Conservation (phyloP, 1,140 invertebrate genomes). For the Panagrolaimus sp. region DNA sequence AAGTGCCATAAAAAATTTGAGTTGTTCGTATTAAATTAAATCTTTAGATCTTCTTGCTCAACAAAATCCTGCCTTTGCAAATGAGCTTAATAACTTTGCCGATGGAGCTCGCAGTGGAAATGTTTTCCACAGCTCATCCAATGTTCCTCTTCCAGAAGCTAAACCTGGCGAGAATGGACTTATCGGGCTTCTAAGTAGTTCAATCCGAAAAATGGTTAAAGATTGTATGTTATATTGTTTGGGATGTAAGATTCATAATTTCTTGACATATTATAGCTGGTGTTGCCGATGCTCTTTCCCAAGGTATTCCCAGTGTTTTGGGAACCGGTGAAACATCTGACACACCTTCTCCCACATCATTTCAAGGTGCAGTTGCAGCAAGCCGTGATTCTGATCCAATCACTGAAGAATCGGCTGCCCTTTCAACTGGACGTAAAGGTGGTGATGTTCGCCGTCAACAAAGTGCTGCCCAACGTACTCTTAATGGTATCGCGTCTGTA, state of each 20-base stretch:
- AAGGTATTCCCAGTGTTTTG: slow-evolving; percentile 42
- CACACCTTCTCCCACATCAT: slow-evolving; percentile 16
- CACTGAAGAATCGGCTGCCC: background rate
- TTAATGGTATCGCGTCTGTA: slow-evolving; percentile 53
- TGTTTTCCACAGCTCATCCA: slow-evolving; percentile 18
- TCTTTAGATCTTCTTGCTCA: slow-evolving; percentile 48
- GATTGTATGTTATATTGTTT: slow-evolving; percentile 48
- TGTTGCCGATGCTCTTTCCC: slow-evolving; percentile 53
- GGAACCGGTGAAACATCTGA: slow-evolving; percentile 27
- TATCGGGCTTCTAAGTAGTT: slow-evolving; percentile 54
- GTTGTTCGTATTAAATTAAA: background rate
- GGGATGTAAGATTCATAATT: slow-evolving; percentile 15
- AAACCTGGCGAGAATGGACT: slow-evolving; percentile 58
- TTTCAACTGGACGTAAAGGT: background rate
- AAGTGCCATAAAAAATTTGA: background rate
- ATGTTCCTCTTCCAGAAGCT: slow-evolving; percentile 50
- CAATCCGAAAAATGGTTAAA: slow-evolving; percentile 55
- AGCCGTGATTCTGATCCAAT: slow-evolving; percentile 8
- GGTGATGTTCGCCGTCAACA: slow-evolving; percentile 52
- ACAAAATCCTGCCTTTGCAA: slow-evolving; percentile 55
- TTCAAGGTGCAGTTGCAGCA: slow-evolving; percentile 20
- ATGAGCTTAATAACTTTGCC: slow-evolving; percentile 41
- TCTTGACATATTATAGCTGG: slow-evolving; percentile 47
- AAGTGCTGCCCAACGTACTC: slow-evolving; percentile 49
- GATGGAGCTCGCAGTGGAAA: slow-evolving; percentile 5